Conservation (phyloP, 2,888 invertebrate species). For the Apamea crenata region DNA sequence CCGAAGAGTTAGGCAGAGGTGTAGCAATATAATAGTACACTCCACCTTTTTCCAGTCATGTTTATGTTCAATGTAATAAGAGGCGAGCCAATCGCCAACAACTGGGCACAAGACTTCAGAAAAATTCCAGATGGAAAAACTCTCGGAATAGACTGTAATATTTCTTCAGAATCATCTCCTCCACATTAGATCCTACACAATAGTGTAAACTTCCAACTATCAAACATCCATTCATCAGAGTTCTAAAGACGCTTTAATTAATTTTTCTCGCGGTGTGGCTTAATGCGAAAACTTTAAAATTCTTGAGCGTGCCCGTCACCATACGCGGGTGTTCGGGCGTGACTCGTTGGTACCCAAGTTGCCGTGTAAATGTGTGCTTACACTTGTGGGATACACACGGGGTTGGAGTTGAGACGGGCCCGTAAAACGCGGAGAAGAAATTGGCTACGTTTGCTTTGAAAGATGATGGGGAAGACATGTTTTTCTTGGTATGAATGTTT, state of each 20-base stretch:
- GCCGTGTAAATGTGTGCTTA: conserved; percentile 82
- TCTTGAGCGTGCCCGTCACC: conserved; percentile 69
- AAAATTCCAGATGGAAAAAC: neutral
- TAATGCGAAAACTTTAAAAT: conserved; percentile 87
- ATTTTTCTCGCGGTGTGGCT: conserved; percentile 68
- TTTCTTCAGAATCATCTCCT: conserved; percentile 5
- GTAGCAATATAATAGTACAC: too few relatives aligned
- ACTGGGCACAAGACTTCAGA: neutral
- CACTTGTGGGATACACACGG: conserved; percentile 72
- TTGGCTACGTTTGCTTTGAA: neutral
- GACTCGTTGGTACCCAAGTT: conserved; percentile 84
- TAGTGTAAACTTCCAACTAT: conserved; percentile 55
- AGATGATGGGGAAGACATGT: too few relatives aligned
- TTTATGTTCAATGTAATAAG: neutral
- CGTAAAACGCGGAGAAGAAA: neutral
- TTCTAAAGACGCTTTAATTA: conserved; percentile 72
- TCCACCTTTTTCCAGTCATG: too few relatives aligned
- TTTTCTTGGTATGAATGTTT: neutral
- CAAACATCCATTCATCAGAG: conserved; percentile 55
- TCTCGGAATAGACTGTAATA: too few relatives aligned
- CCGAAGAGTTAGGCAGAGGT: neutral
- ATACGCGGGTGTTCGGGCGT: conserved; percentile 73
- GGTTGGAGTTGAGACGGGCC: conserved; percentile 26
- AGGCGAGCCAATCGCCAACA: neutral
- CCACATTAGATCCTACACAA: conserved; percentile 10